phyloP scores from a whole-genome alignment of 2,888 invertebrate species.

The Rhagium mordax region DNA sequence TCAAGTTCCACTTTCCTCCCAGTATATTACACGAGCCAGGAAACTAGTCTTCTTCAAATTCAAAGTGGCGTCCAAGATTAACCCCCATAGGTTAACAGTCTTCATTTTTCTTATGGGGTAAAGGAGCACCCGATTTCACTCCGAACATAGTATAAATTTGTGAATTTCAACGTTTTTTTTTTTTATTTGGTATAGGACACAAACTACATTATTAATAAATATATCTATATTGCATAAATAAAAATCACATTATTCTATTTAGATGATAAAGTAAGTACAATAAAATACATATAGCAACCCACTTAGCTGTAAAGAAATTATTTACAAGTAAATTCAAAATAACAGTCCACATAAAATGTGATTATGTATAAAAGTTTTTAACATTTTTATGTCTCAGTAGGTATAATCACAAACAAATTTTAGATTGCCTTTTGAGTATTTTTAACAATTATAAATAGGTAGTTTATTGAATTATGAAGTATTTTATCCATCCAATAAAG shows the following conservation, averaged over 20 bases:
- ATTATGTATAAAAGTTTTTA: conserved; percentile 37
- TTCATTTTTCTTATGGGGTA: too few species aligned
- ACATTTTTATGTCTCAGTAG: conserved; percentile 38
- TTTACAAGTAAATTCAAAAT: conserved; percentile 42
- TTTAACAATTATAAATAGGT: conserved; percentile 36
- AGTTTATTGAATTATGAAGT: conserved; percentile 22
- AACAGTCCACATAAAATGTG: conserved; percentile 45
- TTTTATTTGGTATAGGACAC: too few species aligned
- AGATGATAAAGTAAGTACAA: conserved; percentile 40
- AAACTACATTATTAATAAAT: conserved; percentile 54
- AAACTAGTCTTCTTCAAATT: too few species aligned
- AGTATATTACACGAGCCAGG: too few species aligned
- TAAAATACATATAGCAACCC: conserved; percentile 42
- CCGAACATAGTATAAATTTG: too few species aligned
- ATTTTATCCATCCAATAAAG: conserved; percentile 50
- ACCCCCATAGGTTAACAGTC: too few species aligned
- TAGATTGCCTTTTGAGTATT: conserved; percentile 54
- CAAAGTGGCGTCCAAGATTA: too few species aligned
- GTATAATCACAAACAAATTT: conserved; percentile 50
- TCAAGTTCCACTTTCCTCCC: too few species aligned
- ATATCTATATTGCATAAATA: conserved; percentile 55
- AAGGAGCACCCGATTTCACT: too few species aligned
- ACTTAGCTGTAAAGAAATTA: conserved; percentile 37
- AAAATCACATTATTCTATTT: conserved; percentile 50
- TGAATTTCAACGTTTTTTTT: too few species aligned